Conservation (phyloP, 2,113 vertebrate species). For the Hystrix cristata region DNA sequence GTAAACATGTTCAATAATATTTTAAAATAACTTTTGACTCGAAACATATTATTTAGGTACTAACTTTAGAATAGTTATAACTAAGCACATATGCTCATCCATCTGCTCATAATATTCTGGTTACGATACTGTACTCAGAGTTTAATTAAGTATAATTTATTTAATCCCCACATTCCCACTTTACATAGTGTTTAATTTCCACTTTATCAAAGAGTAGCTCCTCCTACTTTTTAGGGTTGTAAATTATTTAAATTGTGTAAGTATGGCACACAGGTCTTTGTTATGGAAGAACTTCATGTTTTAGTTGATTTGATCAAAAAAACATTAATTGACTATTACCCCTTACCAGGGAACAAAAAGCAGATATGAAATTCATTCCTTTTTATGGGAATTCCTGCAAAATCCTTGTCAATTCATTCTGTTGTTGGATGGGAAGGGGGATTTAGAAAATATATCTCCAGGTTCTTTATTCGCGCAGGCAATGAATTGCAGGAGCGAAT, state of each 20-base stretch:
- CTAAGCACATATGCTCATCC: conserved; percentile 9
- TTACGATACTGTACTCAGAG: background rate
- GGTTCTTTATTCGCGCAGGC: too few relatives aligned
- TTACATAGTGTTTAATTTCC: background rate
- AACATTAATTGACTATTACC: background rate
- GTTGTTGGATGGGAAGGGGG: too few relatives aligned
- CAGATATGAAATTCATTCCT: background rate
- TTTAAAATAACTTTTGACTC: conserved; percentile 49
- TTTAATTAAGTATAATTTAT: conserved; percentile 34
- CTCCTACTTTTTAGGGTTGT: background rate
- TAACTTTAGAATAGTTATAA: conserved; percentile 59
- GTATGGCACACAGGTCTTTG: background rate
- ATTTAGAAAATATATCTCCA: too few relatives aligned
- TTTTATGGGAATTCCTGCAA: background rate
- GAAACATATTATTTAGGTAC: background rate
- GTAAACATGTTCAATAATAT: conserved; percentile 28
- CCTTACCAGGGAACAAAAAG: background rate
- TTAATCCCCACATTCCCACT: background rate
- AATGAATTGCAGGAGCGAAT: too few relatives aligned
- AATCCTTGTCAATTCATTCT: background rate
- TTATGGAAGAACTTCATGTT: background rate
- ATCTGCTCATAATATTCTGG: background rate
- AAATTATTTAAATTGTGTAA: background rate
- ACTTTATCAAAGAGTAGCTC: conserved; percentile 6
- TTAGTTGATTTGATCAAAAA: background rate